Conservation (phyloP, 2,113 vertebrate species). For the Istiophorus platypterus region DNA sequence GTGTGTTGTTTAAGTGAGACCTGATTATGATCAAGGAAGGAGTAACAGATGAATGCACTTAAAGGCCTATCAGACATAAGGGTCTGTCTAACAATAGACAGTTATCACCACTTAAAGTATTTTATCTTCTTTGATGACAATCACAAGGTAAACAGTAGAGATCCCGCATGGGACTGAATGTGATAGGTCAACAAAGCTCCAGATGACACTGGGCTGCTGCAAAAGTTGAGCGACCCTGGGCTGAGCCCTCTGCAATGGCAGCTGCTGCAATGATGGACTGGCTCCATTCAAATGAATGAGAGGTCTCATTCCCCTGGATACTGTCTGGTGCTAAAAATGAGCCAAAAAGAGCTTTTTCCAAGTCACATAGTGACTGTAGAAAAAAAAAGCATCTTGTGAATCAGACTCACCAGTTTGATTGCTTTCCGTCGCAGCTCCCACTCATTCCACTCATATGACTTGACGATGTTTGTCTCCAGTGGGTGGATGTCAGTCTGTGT, state of each 20-base stretch:
- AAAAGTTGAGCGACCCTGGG: background rate
- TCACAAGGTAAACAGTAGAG: too few relatives aligned
- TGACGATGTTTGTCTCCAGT: conserved; percentile 87
- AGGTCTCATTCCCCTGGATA: too few relatives aligned
- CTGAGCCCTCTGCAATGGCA: background rate
- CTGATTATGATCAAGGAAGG: too few relatives aligned
- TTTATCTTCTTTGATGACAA: background rate
- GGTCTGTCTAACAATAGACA: too few relatives aligned
- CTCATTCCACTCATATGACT: conserved; percentile 95
- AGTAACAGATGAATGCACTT: too few relatives aligned
- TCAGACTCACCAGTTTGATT: conserved; percentile 89
- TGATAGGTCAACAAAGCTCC: too few relatives aligned
- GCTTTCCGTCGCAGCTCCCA: conserved; percentile 95
- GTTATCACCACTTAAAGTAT: background rate
- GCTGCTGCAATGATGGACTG: too few relatives aligned
- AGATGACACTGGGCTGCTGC: too few relatives aligned
- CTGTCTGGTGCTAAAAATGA: background rate
- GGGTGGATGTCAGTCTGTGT: conserved; percentile 95
- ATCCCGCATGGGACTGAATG: too few relatives aligned
- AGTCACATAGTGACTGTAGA: background rate
- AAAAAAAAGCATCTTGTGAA: background rate
- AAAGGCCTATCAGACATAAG: background rate
- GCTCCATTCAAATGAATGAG: too few relatives aligned
- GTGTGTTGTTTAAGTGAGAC: too few relatives aligned
- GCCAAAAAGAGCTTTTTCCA: background rate